Evolutionary conservation across 1,140 invertebrate species (phyloP).

Genomic region (Penaeus japonicus): DNA sequence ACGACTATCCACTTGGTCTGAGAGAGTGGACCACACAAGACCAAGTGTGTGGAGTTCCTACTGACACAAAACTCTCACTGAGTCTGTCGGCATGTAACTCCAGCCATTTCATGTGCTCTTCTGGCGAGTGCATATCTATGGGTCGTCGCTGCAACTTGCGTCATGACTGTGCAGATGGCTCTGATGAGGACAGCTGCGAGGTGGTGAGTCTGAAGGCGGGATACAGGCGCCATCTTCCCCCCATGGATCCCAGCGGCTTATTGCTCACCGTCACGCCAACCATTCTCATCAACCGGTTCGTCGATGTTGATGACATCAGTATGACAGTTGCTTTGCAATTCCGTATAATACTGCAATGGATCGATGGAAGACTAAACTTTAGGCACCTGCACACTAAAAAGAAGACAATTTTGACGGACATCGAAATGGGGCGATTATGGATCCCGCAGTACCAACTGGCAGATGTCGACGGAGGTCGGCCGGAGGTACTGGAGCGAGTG

Average conservation of each 20-base stretch:
- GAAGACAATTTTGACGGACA: background rate
- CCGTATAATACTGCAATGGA: constrained; percentile 14
- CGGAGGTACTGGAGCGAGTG: background rate
- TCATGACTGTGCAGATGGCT: constrained; percentile 64
- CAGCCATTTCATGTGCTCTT: constrained; percentile 61
- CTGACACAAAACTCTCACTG: background rate
- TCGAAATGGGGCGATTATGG: constrained; percentile 24
- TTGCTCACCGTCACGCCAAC: background rate
- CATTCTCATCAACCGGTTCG: constrained; percentile 24
- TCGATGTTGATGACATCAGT: constrained; percentile 28
- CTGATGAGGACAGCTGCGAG: constrained; percentile 66
- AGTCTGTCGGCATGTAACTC: constrained; percentile 24
- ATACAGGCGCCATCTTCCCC: constrained; percentile 27
- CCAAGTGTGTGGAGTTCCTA: background rate
- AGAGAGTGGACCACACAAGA: no score
- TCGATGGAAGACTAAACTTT: constrained; percentile 14
- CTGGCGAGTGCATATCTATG: constrained; percentile 64
- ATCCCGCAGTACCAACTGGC: background rate
- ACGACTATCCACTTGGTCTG: no score
- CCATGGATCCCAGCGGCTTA: background rate
- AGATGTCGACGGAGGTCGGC: constrained; percentile 11
- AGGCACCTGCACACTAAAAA: background rate
- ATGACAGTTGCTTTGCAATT: constrained; percentile 42
- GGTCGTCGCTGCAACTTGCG: constrained; percentile 63
- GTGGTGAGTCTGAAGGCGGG: background rate